phyloP scores from a whole-genome alignment of 2,797 vertebrate species.

The Rhinella marina region DNA sequence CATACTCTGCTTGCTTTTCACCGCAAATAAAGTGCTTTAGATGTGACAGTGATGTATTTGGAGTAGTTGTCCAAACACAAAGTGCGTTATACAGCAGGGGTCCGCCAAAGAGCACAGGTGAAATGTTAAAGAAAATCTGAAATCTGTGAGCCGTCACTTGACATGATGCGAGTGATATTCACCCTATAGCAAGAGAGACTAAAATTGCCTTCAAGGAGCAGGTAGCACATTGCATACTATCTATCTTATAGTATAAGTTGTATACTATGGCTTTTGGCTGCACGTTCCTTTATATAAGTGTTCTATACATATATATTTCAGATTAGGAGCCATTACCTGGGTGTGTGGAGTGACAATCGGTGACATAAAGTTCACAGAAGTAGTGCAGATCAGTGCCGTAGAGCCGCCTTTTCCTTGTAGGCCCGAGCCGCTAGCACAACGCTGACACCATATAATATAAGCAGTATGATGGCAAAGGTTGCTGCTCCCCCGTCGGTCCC shows the following conservation, averaged over 20 bases:
- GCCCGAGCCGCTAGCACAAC: slow-evolving; percentile 38
- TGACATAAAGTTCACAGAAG: not conserved
- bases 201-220: not conserved
- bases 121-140: not conserved
- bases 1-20: not conserved
- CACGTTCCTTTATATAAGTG: not conserved
- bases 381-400: not conserved
- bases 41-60: not conserved
- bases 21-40: not conserved
- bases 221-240: not conserved
- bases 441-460: slow-evolving; percentile 51
- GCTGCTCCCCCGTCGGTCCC: slow-evolving; percentile 60
- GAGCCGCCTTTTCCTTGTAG: slow-evolving; percentile 23
- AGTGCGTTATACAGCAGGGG: not conserved
- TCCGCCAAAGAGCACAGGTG: not conserved
- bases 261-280: not conserved
- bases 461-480: slow-evolving; percentile 56
- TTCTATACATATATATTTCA: not conserved
- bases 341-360: not conserved
- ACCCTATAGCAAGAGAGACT: not conserved
- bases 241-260: not conserved
- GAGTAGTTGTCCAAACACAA: not conserved
- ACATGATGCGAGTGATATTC: not conserved
- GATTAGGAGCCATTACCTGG: not conserved
- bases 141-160: not conserved